phyloP scores from a whole-genome alignment of 2,888 invertebrate genomes.

The Gymnosoma rotundatum region DNA sequence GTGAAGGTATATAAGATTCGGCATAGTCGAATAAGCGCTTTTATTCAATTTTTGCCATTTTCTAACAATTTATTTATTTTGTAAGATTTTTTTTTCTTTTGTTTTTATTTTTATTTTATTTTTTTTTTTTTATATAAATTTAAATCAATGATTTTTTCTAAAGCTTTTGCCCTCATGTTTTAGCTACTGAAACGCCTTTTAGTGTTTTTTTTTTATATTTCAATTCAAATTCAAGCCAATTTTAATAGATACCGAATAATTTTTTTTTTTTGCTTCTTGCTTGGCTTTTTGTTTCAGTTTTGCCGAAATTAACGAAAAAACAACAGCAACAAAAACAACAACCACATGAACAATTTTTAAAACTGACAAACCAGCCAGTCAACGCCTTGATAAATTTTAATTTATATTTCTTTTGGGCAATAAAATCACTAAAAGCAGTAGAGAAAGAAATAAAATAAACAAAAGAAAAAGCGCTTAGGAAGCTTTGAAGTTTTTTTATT shows the following conservation, averaged over 20 bases:
- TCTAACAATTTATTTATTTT: conserved; percentile 8
- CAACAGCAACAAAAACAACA: background rate
- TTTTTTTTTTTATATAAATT: no score
- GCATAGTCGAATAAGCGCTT: no score
- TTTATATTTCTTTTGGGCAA: conserved; percentile 9
- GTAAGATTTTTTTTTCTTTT: background rate
- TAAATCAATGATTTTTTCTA: background rate
- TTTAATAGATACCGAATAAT: conserved; percentile 6
- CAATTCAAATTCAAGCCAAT: conserved; percentile 17
- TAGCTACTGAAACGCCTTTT: conserved; percentile 33
- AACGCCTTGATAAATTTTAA: conserved; percentile 37
- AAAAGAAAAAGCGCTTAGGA: background rate
- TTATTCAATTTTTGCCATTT: background rate
- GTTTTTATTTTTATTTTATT: no score
- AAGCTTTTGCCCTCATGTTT: background rate
- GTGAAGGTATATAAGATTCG: no score
- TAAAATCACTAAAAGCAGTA: background rate
- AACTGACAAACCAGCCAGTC: conserved; percentile 45
- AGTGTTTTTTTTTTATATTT: background rate
- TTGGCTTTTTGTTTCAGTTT: background rate
- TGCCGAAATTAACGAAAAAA: conserved; percentile 30
- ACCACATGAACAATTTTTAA: background rate
- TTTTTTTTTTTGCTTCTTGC: background rate
- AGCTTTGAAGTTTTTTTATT: background rate
- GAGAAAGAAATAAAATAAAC: background rate